Percentiles rank a stretch among this genome's conserved stretches.
phyloP scores from a whole-genome alignment of 2,113 vertebrate species.

The Anarhynchus alexandrinus region DNA sequence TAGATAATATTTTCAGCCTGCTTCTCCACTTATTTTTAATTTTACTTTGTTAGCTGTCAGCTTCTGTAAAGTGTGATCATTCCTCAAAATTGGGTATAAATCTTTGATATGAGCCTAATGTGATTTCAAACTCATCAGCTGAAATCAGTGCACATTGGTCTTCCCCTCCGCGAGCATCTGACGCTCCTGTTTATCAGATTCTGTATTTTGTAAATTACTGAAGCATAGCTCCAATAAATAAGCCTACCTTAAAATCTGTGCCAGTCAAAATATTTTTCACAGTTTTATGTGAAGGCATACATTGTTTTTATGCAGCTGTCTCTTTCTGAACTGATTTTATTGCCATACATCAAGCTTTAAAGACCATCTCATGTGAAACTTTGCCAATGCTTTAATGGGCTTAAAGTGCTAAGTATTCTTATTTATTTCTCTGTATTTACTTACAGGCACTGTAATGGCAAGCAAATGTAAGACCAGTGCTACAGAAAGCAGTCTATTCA shows the following conservation, averaged over 20 bases:
- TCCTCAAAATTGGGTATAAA: background rate
- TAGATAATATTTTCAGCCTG: background rate
- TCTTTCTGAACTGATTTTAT: slow-evolving; percentile 68
- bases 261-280: slow-evolving; percentile 42
- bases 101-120: slow-evolving; percentile 16
- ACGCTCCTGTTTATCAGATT: slow-evolving; percentile 70
- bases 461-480: slow-evolving; percentile 32
- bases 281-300: slow-evolving; percentile 43
- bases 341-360: slow-evolving; percentile 59
- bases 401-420: slow-evolving; percentile 62
- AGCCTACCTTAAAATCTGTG: slow-evolving; percentile 41
- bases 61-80: background rate
- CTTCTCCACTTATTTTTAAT: background rate
- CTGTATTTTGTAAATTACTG: slow-evolving; percentile 68
- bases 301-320: slow-evolving; percentile 49
- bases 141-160: slow-evolving; percentile 31
- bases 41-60: slow-evolving; percentile 6
- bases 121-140: slow-evolving; percentile 28
- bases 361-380: slow-evolving; percentile 58
- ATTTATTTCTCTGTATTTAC: slow-evolving; percentile 66
- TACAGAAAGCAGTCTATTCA: slow-evolving; percentile 22
- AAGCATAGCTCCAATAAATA: slow-evolving; percentile 71
- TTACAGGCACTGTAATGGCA: slow-evolving; percentile 24
- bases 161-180: slow-evolving; percentile 42
- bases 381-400: slow-evolving; percentile 63